Evolutionary conservation across 2,888 invertebrate genomes (phyloP).

Genomic region (Lumbricus terrestris): DNA sequence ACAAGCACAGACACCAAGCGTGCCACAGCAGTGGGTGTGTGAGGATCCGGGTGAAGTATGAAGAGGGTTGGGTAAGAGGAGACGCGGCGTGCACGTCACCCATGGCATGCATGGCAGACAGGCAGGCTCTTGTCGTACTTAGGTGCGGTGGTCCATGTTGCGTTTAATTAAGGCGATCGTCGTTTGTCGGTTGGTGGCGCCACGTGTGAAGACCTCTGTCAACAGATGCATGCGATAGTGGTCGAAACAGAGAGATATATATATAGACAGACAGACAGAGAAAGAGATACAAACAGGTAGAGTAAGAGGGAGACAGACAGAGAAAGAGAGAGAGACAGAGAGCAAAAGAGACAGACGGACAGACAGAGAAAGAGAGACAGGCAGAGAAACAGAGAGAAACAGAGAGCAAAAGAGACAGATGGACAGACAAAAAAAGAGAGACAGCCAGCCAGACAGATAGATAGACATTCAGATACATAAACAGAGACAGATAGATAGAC

Average conservation of each 20-base stretch:
- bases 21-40: not conserved
- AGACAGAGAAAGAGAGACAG: too few relatives aligned
- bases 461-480: too few relatives aligned
- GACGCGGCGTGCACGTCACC: conserved; percentile 3
- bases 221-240: not conserved
- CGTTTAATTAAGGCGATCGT: not conserved
- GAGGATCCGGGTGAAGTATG: not conserved
- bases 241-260: not conserved
- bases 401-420: too few relatives aligned
- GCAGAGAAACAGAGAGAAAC: too few relatives aligned
- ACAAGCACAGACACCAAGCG: not conserved
- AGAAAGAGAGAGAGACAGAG: too few relatives aligned
- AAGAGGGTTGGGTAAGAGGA: not conserved
- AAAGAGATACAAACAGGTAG: not conserved
- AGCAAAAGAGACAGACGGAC: too few relatives aligned
- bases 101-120: not conserved
- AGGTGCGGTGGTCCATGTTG: not conserved
- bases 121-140: not conserved
- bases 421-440: too few relatives aligned
- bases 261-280: not conserved
- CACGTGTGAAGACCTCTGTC: not conserved
- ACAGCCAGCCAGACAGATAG: too few relatives aligned
- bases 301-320: not conserved
- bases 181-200: not conserved
- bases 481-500: too few relatives aligned